phyloP scores from a whole-genome alignment of 2,888 invertebrate species.

The Thyatira batis region DNA sequence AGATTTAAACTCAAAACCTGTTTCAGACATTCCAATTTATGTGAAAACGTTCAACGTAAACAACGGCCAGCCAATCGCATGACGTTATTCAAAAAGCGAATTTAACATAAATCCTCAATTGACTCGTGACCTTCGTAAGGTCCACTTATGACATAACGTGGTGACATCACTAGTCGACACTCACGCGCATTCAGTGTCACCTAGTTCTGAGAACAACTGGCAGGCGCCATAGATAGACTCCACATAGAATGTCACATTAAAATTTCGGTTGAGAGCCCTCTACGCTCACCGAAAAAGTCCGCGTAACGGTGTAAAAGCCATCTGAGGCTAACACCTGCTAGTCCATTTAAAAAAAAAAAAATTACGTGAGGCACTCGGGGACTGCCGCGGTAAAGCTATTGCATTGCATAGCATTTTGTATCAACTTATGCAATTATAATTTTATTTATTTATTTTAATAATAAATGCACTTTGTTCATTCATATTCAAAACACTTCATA shows the following conservation, averaged over 20 bases:
- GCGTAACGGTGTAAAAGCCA: too few species aligned
- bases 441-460: too few species aligned
- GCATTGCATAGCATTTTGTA: too few species aligned
- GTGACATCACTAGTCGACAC: conserved; percentile 38
- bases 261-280: too few species aligned
- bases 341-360: too few species aligned
- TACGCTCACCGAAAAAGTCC: too few species aligned
- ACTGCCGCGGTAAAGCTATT: too few species aligned
- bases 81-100: conserved; percentile 23
- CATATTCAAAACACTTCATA: too few species aligned
- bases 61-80: background rate
- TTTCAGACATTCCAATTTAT: background rate
- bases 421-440: too few species aligned
- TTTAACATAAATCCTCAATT: conserved; percentile 3
- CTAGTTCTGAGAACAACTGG: background rate
- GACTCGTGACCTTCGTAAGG: conserved; percentile 27
- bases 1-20: background rate
- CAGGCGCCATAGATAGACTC: background rate
- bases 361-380: too few species aligned
- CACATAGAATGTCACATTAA: background rate
- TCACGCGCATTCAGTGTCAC: conserved; percentile 7
- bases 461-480: too few species aligned
- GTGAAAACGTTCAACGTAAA: background rate
- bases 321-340: too few species aligned
- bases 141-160: conserved; percentile 27